Conservation (phyloP, 2,888 invertebrate species). For the Pocota personata region DNA sequence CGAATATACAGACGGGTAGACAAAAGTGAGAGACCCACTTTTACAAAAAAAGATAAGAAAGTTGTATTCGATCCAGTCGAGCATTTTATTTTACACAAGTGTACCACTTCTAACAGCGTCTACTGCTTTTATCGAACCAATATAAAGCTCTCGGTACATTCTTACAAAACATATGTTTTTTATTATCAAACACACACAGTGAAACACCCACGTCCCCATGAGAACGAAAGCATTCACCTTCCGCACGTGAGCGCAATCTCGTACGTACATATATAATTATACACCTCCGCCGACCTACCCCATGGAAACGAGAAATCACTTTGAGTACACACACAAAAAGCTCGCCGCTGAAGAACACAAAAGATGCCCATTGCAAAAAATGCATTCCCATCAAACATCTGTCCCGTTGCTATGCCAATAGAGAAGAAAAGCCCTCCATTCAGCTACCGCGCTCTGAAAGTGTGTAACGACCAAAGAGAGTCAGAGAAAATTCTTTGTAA, state of each 20-base stretch:
- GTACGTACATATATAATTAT: slow-evolving; percentile 1
- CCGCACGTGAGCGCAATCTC: slow-evolving; percentile 68
- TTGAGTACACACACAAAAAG: slow-evolving; percentile 16
- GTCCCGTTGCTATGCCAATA: slow-evolving; percentile 72
- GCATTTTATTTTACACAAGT: neutral
- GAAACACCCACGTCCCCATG: slow-evolving; percentile 4
- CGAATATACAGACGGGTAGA: too few relatives aligned
- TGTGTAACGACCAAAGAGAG: neutral
- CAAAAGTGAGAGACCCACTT: too few relatives aligned
- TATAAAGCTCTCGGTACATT: slow-evolving; percentile 24
- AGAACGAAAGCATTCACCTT: slow-evolving; percentile 53
- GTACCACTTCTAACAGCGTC: neutral
- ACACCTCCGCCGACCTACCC: slow-evolving; percentile 65
- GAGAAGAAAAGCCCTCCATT: slow-evolving; percentile 45
- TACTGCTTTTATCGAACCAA: slow-evolving; percentile 26
- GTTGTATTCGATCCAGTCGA: too few relatives aligned
- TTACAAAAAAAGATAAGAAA: too few relatives aligned
- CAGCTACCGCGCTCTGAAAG: slow-evolving; percentile 29
- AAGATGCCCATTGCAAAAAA: slow-evolving; percentile 9
- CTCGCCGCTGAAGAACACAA: slow-evolving; percentile 25
- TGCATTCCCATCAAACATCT: slow-evolving; percentile 65
- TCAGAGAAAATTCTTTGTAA: slow-evolving; percentile 6
- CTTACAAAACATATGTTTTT: slow-evolving; percentile 7
- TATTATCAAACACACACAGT: neutral
- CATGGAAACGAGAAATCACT: slow-evolving; percentile 13